Evolutionary conservation across 2,888 invertebrate genomes (phyloP), one percentile per base, ranked within the genome.

Genomic region (Odontothrips loti): DNA sequence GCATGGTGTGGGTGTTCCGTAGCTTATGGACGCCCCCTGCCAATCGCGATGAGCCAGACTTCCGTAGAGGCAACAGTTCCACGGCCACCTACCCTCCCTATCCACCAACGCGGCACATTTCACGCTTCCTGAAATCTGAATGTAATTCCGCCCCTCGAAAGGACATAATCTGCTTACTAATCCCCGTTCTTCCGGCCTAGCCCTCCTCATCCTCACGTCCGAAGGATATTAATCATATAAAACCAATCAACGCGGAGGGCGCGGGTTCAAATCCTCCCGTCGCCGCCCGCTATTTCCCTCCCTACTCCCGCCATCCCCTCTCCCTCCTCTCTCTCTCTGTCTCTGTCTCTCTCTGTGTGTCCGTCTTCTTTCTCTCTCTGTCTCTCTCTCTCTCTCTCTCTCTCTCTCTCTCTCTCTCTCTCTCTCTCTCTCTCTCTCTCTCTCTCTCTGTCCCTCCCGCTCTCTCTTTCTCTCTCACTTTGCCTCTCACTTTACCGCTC

Each of bases 361-460:
- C 80, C 9, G 27, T 58, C 63, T 4, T n/a, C 80, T 17, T n/a
- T 47, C 51, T 51, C 51, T 47, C 47, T 80, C 80, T 17, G 15
- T 29, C 29, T 51, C 23, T 48, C 51, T 47, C 47, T 47, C n/a
- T 23, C 27, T 29, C 3, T 8, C 8, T 48, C 12, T 20, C 29
- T 23, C 11, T 51, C 29, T 51, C 23, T 80, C 80, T 47, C 20
- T 51, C 51, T 51, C 29, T 34, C 79, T 79, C 79, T n/a, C 43
- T 43, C 43, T 43, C 79, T 43, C 47, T 47, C 79, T 34, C 34
- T 34, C 34, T 34, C 78, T 78, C 78, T 78, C 78, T 34, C 34
- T 12, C 34, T 34, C 78, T 78, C 78, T 34, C 34, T n/a, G 4
- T 78, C 78, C 11, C 78, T n/a, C 43, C 0, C 43, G 0, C 79